Evolutionary conservation across 2,113 vertebrate genomes (phyloP).

Genomic region (cat (Felis catus)): F.catus_Fca126_mat1.0 CM031411.1:125311001-125311500

Average conservation of each 20-base stretch:
- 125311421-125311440: neutral
- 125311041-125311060: neutral
- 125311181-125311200: neutral
- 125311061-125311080: neutral
- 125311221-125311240: neutral
- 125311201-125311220: neutral
- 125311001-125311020: neutral
- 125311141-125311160: neutral
- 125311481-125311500: neutral
- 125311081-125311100: neutral
- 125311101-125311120: neutral
- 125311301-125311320: neutral
- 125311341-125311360: neutral
- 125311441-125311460: neutral
- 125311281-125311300: neutral
- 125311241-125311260: neutral
- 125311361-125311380: neutral
- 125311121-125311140: neutral
- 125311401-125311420: neutral
- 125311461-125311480: neutral
- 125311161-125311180: neutral
- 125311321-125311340: neutral
- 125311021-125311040: neutral
- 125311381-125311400: neutral
- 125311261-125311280: neutral